A percentile compares a stretch with the other conserved stretches of the same genome.
phyloP scores from a whole-genome alignment of 2,113 vertebrate species.

The Tachysurus fulvidraco region DNA sequence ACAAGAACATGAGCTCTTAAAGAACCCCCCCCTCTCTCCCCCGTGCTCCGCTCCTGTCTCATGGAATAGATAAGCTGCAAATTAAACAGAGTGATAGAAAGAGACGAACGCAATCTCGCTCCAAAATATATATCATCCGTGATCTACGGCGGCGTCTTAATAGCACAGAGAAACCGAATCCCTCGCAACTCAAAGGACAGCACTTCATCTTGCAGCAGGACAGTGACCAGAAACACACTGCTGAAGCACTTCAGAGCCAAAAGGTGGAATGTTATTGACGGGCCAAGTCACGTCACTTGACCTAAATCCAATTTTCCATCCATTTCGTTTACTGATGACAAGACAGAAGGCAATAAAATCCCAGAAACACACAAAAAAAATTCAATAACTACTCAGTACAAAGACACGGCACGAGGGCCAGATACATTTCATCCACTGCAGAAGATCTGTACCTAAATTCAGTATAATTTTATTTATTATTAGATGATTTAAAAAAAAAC shows the following conservation, averaged over 20 bases:
- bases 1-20: neutral
- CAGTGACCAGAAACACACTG: neutral
- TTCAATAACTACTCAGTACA: neutral
- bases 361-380: neutral
- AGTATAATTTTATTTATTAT: neutral
- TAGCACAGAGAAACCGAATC: neutral
- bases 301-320: neutral
- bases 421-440: neutral
- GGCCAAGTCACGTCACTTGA: neutral
- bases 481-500: neutral
- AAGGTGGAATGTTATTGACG: neutral
- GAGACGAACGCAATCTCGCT: neutral
- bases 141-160: neutral
- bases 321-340: constrained; percentile 1
- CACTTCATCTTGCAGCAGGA: neutral
- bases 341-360: neutral
- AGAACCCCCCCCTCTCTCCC: too few species aligned
- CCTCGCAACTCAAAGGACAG: neutral
- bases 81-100: neutral
- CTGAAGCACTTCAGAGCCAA: constrained; percentile 10
- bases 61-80: neutral
- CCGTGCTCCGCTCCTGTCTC: neutral
- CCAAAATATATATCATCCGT: neutral
- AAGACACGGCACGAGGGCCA: neutral
- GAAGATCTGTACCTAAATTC: neutral